These are phyloP conservation scores for Aplysia californica DNA, from an alignment of 1,140 invertebrate species.

Conservation along the genomic window DNA sequence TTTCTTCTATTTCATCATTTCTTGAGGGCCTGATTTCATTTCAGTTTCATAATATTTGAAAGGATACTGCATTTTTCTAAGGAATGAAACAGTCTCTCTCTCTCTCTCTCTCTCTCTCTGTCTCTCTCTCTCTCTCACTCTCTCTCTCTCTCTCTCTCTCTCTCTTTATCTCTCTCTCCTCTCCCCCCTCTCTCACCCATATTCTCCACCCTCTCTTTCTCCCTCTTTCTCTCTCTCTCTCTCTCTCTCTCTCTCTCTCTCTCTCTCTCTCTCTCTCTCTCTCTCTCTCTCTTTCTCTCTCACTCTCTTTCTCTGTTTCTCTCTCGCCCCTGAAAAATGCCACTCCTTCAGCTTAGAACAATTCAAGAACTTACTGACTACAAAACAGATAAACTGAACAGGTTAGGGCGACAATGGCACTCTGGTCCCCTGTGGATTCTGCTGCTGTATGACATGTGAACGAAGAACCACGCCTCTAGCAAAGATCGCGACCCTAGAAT, in stretches of 20 bases:
- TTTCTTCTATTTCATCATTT: too few species aligned
- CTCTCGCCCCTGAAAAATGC: too few species aligned
- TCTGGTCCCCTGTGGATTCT: not conserved
- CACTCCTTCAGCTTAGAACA: too few species aligned
- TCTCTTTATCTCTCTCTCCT: too few species aligned
- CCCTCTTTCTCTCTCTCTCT: constrained; percentile 14
- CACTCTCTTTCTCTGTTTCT: not conserved
- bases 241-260: constrained; percentile 1
- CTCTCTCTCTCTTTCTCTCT: constrained; percentile 14
- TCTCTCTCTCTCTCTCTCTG: constrained; percentile 8
- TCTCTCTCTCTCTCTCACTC: not conserved
- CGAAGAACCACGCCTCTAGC: not conserved
- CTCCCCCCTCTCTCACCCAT: too few species aligned
- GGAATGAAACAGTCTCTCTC: too few species aligned
- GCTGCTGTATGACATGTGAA: not conserved
- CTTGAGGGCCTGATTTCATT: too few species aligned
- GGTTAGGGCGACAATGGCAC: not conserved
- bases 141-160: not conserved
- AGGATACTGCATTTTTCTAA: too few species aligned
- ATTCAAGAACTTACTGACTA: not conserved
- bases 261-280: constrained; percentile 10
- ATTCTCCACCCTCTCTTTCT: too few species aligned
- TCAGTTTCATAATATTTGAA: too few species aligned
- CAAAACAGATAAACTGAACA: not conserved
- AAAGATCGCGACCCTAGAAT: not conserved